Conservation (phyloP, 2,113 vertebrate genomes). For the Motacilla tschutschensis region DNA sequence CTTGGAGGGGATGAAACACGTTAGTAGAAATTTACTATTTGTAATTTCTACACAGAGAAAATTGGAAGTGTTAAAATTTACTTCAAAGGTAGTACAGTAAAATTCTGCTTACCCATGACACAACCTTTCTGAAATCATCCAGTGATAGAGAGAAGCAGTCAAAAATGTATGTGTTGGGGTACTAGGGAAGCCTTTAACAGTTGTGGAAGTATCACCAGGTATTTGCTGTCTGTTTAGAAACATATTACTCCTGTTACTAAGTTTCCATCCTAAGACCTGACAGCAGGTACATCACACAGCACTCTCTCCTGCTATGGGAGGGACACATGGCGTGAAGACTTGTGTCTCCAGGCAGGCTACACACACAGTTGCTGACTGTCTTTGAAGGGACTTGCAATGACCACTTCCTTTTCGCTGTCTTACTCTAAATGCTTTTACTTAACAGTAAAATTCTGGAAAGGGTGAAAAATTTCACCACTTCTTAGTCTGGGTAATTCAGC, state of each 20-base stretch:
- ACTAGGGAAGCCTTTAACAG: neutral
- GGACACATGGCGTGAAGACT: neutral
- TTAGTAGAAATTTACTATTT: neutral
- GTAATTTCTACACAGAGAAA: neutral
- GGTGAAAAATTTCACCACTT: neutral
- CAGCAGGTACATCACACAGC: neutral
- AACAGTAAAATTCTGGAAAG: neutral
- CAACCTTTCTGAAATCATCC: neutral
- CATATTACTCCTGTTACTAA: neutral
- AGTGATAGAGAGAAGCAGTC: neutral
- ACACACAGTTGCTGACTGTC: neutral
- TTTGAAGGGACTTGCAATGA: neutral
- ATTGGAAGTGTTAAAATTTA: neutral
- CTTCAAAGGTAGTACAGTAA: neutral
- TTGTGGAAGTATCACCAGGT: neutral
- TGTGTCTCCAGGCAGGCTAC: neutral
- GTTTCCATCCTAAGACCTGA: neutral
- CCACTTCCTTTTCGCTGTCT: neutral
- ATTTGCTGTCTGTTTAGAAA: neutral
- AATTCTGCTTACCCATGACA: neutral
- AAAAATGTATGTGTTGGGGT: neutral
- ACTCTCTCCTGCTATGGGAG: neutral
- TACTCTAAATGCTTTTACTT: neutral
- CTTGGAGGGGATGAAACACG: neutral
- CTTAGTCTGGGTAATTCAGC: neutral